Evolutionary conservation across 2,888 invertebrate species (phyloP).

Genomic region (Scelioninae gen. 1): DNA sequence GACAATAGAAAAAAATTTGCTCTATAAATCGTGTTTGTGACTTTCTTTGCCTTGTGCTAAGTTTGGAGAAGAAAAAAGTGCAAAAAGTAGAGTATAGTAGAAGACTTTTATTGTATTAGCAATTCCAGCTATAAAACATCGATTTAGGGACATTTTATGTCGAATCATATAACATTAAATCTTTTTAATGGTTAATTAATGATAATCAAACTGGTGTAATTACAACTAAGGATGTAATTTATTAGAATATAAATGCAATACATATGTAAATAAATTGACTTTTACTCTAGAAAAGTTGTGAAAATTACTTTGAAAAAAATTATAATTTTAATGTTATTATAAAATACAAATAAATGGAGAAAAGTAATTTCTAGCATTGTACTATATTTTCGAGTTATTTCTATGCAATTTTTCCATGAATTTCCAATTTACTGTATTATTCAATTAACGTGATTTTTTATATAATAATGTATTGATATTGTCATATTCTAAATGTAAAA

Average conservation of each 20-base stretch:
- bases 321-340: too few relatives aligned
- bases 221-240: background rate
- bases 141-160: slow-evolving; percentile 27
- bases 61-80: slow-evolving; percentile 10
- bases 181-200: slow-evolving; percentile 24
- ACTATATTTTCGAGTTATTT: too few relatives aligned
- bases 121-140: slow-evolving; percentile 26
- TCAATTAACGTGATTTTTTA: too few relatives aligned
- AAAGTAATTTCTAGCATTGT: too few relatives aligned
- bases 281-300: too few relatives aligned
- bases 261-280: too few relatives aligned
- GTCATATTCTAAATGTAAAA: too few relatives aligned
- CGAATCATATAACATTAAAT: slow-evolving; percentile 18
- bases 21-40: slow-evolving; percentile 39
- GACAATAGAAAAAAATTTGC: slow-evolving; percentile 9
- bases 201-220: background rate
- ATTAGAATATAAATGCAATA: background rate
- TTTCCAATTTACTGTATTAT: too few relatives aligned
- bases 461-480: too few relatives aligned
- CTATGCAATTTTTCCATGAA: too few relatives aligned
- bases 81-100: slow-evolving; percentile 11
- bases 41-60: background rate
- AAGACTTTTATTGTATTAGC: slow-evolving; percentile 40
- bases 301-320: too few relatives aligned
- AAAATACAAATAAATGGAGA: too few relatives aligned